A percentile compares a stretch with the other conserved stretches of the same genome.
Conservation (phyloP, 1,140 invertebrate genomes). For the Leptinotarsa defecta region DNA sequence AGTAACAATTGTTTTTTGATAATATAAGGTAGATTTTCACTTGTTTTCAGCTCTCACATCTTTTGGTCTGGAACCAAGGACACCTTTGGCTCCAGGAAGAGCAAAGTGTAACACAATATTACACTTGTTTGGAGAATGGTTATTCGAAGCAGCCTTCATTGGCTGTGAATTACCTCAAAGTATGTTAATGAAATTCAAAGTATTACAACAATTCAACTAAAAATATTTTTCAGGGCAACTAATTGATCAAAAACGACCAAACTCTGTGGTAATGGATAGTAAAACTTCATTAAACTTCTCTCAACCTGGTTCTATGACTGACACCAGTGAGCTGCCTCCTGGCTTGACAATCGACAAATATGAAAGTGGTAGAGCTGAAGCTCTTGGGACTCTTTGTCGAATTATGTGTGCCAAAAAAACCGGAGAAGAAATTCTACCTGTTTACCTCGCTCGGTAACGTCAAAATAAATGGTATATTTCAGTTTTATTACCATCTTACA, state of each 20-base stretch:
- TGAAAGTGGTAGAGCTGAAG: conserved; percentile 89
- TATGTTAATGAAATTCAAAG: neutral
- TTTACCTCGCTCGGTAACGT: conserved; percentile 81
- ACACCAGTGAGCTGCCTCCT: conserved; percentile 58
- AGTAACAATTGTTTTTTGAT: no score
- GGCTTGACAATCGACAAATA: conserved; percentile 69
- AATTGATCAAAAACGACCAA: conserved; percentile 49
- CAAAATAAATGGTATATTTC: neutral
- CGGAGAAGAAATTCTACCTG: conserved; percentile 90
- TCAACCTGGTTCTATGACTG: conserved; percentile 61
- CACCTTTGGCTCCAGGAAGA: conserved; percentile 71
- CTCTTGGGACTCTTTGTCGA: conserved; percentile 90
- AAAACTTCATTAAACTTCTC: conserved; percentile 55
- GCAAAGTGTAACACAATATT: conserved; percentile 91
- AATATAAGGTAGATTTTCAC: no score
- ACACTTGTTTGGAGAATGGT: conserved; percentile 94
- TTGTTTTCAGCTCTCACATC: conserved; percentile 55
- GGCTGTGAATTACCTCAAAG: conserved; percentile 66
- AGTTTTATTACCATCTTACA: neutral
- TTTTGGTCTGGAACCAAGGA: conserved; percentile 40
- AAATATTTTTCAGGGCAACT: neutral
- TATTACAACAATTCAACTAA: neutral
- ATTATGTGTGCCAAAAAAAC: conserved; percentile 97
- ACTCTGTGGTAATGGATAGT: conserved; percentile 51
- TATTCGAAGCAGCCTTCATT: conserved; percentile 93